These are phyloP conservation scores for Myotis brandtii DNA, from an alignment of 2,113 vertebrate species.

Conservation along the genomic window DNA sequence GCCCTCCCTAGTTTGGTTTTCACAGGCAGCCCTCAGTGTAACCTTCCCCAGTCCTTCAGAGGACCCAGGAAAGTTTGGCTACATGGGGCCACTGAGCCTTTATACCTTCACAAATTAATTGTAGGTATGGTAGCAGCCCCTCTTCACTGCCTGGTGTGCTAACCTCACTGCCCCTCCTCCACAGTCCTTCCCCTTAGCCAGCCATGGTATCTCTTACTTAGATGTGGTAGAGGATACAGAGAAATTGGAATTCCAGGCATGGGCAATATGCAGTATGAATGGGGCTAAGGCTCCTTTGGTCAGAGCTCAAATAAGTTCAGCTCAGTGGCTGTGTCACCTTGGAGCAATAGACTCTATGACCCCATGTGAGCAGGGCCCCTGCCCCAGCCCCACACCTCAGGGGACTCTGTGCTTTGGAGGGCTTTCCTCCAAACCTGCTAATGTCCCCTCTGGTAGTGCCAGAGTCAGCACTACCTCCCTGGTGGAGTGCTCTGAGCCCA, in stretches of 20 bases:
- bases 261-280: neutral
- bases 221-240: neutral
- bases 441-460: neutral
- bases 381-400: neutral
- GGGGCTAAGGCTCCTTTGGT: slow-evolving; percentile 12
- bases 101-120: neutral
- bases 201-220: neutral
- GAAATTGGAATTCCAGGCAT: slow-evolving; percentile 31
- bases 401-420: neutral
- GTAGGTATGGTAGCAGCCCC: neutral
- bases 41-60: neutral
- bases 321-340: slow-evolving; percentile 23
- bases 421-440: neutral
- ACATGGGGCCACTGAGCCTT: neutral
- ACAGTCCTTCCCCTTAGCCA: neutral
- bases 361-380: neutral
- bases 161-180: neutral
- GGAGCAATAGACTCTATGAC: neutral
- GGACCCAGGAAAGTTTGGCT: neutral
- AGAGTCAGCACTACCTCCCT: neutral
- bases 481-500: neutral
- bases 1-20: neutral
- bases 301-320: slow-evolving; percentile 3
- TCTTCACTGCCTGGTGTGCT: neutral
- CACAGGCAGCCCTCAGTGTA: neutral